These are phyloP conservation scores for Rhinolophus ferrumequinum DNA, from an alignment of 2,113 vertebrate genomes.

Conservation along the genomic window DNA sequence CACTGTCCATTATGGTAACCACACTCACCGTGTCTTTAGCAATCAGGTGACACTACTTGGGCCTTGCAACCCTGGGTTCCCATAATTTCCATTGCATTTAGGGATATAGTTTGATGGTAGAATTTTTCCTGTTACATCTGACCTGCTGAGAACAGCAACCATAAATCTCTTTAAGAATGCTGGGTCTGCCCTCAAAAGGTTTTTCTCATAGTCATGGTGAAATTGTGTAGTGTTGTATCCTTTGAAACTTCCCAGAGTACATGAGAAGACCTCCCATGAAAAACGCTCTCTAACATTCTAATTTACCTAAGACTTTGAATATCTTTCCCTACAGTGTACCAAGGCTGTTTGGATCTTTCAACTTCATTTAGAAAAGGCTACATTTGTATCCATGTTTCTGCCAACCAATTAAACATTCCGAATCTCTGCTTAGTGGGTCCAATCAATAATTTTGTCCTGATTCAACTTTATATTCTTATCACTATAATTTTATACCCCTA, in stretches of 20 bases:
- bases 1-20: too few relatives aligned
- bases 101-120: neutral
- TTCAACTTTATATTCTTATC: neutral
- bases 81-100: neutral
- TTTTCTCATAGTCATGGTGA: neutral
- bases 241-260: neutral
- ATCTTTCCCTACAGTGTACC: neutral
- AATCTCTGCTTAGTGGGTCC: neutral
- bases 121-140: neutral
- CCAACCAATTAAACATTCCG: neutral
- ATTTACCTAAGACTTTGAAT: neutral
- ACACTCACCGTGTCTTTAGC: neutral
- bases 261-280: neutral
- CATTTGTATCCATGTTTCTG: neutral
- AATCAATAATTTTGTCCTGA: neutral
- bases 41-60: neutral
- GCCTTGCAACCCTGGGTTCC: neutral
- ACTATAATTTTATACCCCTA: neutral
- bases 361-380: neutral
- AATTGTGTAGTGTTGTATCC: neutral
- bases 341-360: neutral
- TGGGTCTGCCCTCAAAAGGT: neutral
- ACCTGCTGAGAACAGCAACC: neutral
- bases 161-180: neutral
- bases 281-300: neutral